These are phyloP conservation scores for Microcebus griseorufus DNA, from an alignment of 2,113 vertebrate species.

Conservation along the genomic window DNA sequence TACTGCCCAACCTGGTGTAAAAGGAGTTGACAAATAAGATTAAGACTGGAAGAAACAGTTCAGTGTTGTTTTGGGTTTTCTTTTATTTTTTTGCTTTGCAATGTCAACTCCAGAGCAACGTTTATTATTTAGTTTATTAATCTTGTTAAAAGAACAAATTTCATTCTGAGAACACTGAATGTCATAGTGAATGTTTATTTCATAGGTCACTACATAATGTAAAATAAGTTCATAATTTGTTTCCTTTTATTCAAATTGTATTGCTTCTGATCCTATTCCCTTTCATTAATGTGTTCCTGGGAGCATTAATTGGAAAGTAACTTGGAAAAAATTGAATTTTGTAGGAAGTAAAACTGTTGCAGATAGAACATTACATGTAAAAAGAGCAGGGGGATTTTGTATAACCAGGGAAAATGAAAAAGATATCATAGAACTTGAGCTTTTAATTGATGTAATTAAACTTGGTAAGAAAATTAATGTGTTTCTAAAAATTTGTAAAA, in stretches of 20 bases:
- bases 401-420: not conserved
- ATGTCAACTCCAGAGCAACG: not conserved
- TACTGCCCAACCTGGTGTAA: not conserved
- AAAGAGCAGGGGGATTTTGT: not conserved
- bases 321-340: not conserved
- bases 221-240: not conserved
- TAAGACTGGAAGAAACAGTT: not conserved
- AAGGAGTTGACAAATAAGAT: not conserved
- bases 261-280: not conserved
- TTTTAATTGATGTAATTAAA: slow-evolving; percentile 43
- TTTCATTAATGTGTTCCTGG: not conserved
- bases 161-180: slow-evolving; percentile 52
- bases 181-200: not conserved
- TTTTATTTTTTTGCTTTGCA: not conserved
- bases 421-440: not conserved
- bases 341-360: not conserved
- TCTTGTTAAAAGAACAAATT: slow-evolving; percentile 8
- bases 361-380: not conserved
- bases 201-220: slow-evolving; percentile 56
- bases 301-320: not conserved
- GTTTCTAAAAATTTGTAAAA: not conserved
- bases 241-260: not conserved
- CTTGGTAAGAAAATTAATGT: not conserved
- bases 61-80: not conserved
- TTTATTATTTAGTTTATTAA: not conserved